Evolutionary conservation across 2,888 invertebrate genomes (phyloP).

Genomic region (Zele albiditarsus): DNA sequence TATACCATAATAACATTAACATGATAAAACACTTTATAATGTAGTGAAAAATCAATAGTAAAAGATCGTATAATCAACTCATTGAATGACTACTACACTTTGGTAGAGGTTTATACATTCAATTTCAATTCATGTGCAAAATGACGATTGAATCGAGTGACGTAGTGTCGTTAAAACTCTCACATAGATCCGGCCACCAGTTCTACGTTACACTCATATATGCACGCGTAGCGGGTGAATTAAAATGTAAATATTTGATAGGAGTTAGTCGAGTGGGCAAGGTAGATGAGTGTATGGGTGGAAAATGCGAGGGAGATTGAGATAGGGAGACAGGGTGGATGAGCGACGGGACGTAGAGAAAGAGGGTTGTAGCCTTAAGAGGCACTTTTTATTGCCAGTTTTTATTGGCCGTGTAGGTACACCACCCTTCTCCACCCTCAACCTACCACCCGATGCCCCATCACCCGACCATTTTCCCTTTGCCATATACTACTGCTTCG

Average conservation of each 20-base stretch:
- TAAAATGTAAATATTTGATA: conserved; percentile 73
- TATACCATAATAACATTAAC: no score
- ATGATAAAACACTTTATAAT: no score
- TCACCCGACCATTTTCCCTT: conserved; percentile 41
- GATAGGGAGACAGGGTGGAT: conserved; percentile 51
- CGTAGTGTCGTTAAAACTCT: conserved; percentile 61
- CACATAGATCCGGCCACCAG: conserved; percentile 42
- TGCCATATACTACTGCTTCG: conserved; percentile 21
- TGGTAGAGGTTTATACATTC: no score
- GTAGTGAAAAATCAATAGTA: no score
- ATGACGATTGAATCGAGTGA: conserved; percentile 48
- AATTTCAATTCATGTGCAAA: background rate
- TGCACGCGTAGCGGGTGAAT: conserved; percentile 60
- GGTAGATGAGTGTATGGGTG: conserved; percentile 64
- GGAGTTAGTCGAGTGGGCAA: conserved; percentile 69
- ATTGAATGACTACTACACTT: no score
- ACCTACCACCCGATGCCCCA: conserved; percentile 40
- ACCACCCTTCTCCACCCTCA: conserved; percentile 57
- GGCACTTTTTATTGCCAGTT: conserved; percentile 72
- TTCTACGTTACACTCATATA: conserved; percentile 40
- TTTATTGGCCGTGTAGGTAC: conserved; percentile 71
- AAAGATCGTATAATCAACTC: no score
- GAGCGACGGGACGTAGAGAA: conserved; percentile 42
- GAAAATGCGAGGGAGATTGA: conserved; percentile 22
- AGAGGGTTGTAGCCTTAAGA: conserved; percentile 65